These are phyloP conservation scores for Microplitis demolitor DNA, from an alignment of 1,140 invertebrate species.

Conservation along the genomic window DNA sequence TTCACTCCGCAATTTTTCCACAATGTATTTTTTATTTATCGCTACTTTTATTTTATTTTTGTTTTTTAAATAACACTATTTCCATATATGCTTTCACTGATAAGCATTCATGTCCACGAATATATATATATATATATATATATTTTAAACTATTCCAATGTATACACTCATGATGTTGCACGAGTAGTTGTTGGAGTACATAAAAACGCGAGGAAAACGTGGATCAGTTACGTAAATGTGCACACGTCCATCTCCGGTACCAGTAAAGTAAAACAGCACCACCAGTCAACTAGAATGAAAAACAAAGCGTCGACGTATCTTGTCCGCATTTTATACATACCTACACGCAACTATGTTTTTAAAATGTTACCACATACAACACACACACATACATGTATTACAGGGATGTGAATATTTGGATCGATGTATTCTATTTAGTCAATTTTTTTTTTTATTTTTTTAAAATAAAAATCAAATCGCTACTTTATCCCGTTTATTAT, in stretches of 20 bases:
- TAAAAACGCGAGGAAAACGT: background rate
- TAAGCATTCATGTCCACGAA: background rate
- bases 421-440: background rate
- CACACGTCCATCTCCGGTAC: slow-evolving; percentile 2
- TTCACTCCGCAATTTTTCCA: background rate
- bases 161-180: background rate
- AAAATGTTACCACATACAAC: background rate
- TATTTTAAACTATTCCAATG: no score
- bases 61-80: background rate
- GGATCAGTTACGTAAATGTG: background rate
- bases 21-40: background rate
- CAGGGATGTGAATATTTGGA: background rate
- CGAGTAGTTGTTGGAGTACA: background rate
- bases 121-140: background rate
- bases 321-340: slow-evolving; percentile 16
- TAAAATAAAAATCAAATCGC: no score
- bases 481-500: no score
- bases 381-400: background rate
- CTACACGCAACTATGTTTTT: background rate
- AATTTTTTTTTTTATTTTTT: no score
- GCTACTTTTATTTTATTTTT: background rate
- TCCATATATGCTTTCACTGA: background rate
- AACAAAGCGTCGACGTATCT: slow-evolving; percentile 12
- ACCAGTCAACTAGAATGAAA: background rate
- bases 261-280: background rate